These are phyloP conservation scores for Plecotus auritus DNA, from an alignment of 2,113 vertebrate species.

Conservation along the genomic window DNA sequence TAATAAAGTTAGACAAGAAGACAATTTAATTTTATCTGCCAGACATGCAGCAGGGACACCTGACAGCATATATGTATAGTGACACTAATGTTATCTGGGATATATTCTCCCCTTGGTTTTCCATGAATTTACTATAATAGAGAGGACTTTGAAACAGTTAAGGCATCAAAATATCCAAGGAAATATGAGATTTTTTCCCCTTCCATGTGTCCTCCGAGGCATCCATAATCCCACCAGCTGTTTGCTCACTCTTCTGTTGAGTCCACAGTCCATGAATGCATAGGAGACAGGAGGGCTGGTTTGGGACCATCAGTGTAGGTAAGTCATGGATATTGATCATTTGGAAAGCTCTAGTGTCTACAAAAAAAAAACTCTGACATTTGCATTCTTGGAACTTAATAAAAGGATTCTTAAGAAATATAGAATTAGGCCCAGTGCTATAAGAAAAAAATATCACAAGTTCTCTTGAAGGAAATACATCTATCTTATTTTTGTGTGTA, in stretches of 20 bases:
- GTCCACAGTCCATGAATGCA: not conserved
- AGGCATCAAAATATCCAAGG: not conserved
- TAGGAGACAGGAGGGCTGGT: not conserved
- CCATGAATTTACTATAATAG: not conserved
- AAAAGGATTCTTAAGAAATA: not conserved
- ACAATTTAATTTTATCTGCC: slow-evolving; percentile 34
- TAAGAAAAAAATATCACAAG: not conserved
- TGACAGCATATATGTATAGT: not conserved
- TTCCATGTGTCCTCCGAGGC: not conserved
- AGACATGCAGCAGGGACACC: not conserved
- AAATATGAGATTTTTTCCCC: not conserved
- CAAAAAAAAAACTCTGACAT: not conserved
- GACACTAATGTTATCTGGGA: not conserved
- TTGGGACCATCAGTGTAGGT: not conserved
- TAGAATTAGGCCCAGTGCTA: not conserved
- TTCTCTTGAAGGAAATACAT: not conserved
- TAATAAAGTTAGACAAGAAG: slow-evolving; percentile 33
- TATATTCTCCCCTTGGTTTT: not conserved
- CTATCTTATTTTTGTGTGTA: not conserved
- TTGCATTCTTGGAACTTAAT: not conserved
- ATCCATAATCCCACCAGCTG: not conserved
- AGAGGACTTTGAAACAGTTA: not conserved
- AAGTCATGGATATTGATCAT: not conserved
- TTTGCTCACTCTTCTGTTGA: not conserved
- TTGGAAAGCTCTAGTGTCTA: not conserved